phyloP scores from a whole-genome alignment of 2,113 vertebrate species.

The Gasterosteus aculeatus region DNA sequence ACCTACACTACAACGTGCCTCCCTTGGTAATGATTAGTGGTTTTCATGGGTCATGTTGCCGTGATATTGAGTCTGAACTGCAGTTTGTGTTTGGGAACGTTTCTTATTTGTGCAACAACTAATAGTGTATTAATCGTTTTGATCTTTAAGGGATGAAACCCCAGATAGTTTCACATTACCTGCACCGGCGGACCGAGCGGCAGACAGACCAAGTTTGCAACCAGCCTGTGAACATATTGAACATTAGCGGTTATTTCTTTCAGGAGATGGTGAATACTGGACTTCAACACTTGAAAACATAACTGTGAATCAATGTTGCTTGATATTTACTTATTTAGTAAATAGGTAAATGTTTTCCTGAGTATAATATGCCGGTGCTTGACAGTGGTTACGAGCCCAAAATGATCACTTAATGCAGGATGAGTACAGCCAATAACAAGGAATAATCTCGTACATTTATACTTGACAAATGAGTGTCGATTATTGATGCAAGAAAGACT shows the following conservation, averaged over 20 bases:
- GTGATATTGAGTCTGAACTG: background rate
- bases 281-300: background rate
- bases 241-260: background rate
- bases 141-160: background rate
- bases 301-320: background rate
- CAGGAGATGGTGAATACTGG: background rate
- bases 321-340: background rate
- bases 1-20: conserved; percentile 2
- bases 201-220: background rate
- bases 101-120: background rate
- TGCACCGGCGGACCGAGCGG: no score
- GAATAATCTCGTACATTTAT: background rate
- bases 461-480: background rate
- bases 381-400: no score
- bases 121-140: conserved; percentile 8
- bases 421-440: background rate
- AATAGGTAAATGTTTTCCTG: background rate
- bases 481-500: background rate
- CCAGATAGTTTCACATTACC: background rate
- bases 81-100: background rate
- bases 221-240: background rate
- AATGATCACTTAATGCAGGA: no score
- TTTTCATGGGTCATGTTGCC: background rate
- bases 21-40: background rate
- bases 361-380: background rate